Base-by-base conservation (phyloP, 1,140 invertebrate species). In the Lordiphosa mommai region DNA sequence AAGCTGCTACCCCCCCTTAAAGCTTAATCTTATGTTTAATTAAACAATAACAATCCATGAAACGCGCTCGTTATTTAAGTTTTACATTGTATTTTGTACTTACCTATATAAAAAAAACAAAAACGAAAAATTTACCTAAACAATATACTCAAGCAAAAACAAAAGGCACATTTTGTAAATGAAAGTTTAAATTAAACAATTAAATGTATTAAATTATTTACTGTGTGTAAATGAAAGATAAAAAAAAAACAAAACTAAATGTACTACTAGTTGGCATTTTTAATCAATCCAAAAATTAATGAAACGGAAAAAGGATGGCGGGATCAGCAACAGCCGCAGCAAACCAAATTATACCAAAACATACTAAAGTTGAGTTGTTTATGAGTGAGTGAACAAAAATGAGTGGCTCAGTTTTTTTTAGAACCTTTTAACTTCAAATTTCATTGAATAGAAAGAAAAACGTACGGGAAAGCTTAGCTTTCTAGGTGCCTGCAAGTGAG, bases 51-150 rank as follows among this genome's bases (percentile, higher is more conserved):
- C 33, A 64, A 76, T 61, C 76, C 60, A 67, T 53, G 43, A 58
- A 71, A 61, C 44, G 69, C 69, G 80, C 69, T 80, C 70, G 80
- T 65, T 80, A 13, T 79, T 80, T 79, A 79, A 82, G 76, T 79
- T 79, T 74, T 74, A 82, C 74, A 47, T 38, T 70, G 74, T 79
- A 79, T 73, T 72, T 68, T 82, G 74, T 79, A 79, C 76, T 79
- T 79, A 82, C 70, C 70, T 20, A 46, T 66, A 47, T 14, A 59
- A 20, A 16, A 51, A 43, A 34, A 56, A 9, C 33, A 59, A 80
- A 49, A 53, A 46, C 14, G 43, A 65, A 55, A 48, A 12, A 23
- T 29, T 53, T 53, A 41, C 50, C 57, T 36, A 58, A 55, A 40
- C 12, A 38, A 60, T 51, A 76, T 76, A 76, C 72, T 76, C 72